Evolutionary conservation across 2,888 invertebrate genomes (phyloP).

Genomic region (Helobdella robusta): DNA sequence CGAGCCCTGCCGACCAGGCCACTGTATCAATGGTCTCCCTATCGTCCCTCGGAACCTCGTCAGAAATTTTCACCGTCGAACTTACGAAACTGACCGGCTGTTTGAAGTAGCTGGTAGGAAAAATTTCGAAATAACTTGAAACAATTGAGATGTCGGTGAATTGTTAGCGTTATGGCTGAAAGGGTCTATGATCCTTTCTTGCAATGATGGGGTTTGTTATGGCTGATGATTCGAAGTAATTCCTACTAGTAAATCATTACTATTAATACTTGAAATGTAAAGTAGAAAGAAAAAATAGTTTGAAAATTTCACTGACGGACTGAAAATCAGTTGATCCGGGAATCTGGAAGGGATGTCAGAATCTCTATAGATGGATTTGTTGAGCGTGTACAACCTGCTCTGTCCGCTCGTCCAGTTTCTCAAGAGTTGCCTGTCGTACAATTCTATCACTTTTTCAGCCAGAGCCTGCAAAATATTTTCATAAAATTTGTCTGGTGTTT

Average conservation of each 20-base stretch:
- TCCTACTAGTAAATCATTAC: no score
- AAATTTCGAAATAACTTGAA: no score
- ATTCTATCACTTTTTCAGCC: slow-evolving; percentile 41
- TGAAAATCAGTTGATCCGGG: slow-evolving; percentile 42
- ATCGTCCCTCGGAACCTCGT: slow-evolving; percentile 49
- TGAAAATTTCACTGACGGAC: slow-evolving; percentile 40
- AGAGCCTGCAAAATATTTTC: slow-evolving; percentile 39
- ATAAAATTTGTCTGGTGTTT: neutral
- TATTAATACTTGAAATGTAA: neutral
- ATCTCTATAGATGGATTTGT: slow-evolving; percentile 43
- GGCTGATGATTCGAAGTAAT: neutral
- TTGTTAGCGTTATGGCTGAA: neutral
- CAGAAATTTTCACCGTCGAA: slow-evolving; percentile 49
- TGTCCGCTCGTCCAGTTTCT: slow-evolving; percentile 34
- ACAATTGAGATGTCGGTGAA: no score
- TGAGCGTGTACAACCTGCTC: slow-evolving; percentile 38
- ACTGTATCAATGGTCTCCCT: slow-evolving; percentile 44
- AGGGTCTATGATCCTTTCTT: no score
- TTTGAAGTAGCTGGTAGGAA: slow-evolving; percentile 47
- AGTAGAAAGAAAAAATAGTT: neutral
- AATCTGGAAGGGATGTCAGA: slow-evolving; percentile 48
- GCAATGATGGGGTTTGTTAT: neutral
- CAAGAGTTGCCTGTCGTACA: slow-evolving; percentile 38
- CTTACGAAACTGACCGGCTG: slow-evolving; percentile 45
- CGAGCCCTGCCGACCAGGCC: slow-evolving; percentile 44